Evolutionary conservation across 2,113 vertebrate genomes (phyloP), one percentile per base, ranked within the genome.

Genomic region (human (Homo sapiens)): DNA sequence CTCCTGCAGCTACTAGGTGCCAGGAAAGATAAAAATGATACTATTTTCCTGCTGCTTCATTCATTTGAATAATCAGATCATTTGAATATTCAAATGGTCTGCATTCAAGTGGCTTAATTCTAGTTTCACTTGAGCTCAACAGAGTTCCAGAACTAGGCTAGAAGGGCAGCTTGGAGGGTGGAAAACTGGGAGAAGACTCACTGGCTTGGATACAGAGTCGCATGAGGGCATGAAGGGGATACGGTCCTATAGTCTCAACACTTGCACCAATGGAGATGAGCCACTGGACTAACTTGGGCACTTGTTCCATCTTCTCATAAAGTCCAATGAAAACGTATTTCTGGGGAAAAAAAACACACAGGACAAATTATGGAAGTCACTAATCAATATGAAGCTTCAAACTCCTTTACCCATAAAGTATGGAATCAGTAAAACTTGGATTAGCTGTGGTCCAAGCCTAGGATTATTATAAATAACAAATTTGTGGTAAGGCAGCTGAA

Each of bases 131-230:
- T 43, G 79, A 79, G 73, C n/a, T 82, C n/a, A 57, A 10, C 2
- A 35, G 80, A 72, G 32, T 25, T 0, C 73, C 27, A 0, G n/a
- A 38, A 38, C 3, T 38, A 20, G 45, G 82, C 61, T 27, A 16
- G 70, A n/a, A 68, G 59, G 45, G 22, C 9, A 59, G 48, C 16
- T 2, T 2, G 8, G 73, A 38, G 2, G 9, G 14, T 6, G 5
- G 4, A 7, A 2, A 1, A 14, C 25, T 16, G 0, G 0, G 30
- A 50, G 32, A 40, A 66, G 43, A 98, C 98, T 99, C 97, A 99
- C 99, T 97, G 50, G 99, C 97, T 98, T 97, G 98, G 97, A 99
- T 98, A 10, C 99, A 99, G 90, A 99, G 98, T 0, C 86, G 97
- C 92, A 99, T 98, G 81, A 99, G 97, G 66, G 98, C 92, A 20